A percentile compares a stretch with the other conserved stretches of the same genome.
phyloP scores from a whole-genome alignment of 2,888 invertebrate genomes.

The Acrocera orbiculus region DNA sequence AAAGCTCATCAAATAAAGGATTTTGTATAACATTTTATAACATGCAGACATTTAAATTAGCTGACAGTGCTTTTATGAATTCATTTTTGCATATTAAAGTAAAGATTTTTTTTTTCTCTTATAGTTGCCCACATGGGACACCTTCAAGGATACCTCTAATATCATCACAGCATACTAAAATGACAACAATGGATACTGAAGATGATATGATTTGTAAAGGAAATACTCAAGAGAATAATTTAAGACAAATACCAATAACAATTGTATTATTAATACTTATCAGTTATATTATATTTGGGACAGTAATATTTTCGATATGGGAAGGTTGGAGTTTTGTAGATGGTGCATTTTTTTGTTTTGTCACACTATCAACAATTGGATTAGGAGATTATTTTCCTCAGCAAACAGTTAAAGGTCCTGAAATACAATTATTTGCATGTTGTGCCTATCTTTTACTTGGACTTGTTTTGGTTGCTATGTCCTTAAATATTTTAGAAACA shows the following conservation, averaged over 20 bases:
- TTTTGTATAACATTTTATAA: too few relatives aligned
- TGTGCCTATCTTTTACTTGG: slow-evolving; percentile 65
- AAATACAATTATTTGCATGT: slow-evolving; percentile 56
- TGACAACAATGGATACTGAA: slow-evolving; percentile 9
- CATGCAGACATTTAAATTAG: too few relatives aligned
- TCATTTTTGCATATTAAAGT: too few relatives aligned
- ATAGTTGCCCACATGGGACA: slow-evolving; percentile 43
- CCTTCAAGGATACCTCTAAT: slow-evolving; percentile 61
- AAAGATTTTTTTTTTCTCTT: slow-evolving; percentile 14
- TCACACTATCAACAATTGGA: slow-evolving; percentile 67
- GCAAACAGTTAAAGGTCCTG: slow-evolving; percentile 28
- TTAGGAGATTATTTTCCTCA: slow-evolving; percentile 57
- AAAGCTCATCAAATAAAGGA: too few relatives aligned
- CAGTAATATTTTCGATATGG: slow-evolving; percentile 60
- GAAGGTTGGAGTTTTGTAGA: slow-evolving; percentile 67
- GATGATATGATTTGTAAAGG: slow-evolving; percentile 2
- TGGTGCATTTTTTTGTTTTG: slow-evolving; percentile 70
- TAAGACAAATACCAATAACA: slow-evolving; percentile 43
- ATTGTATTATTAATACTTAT: slow-evolving; percentile 49
- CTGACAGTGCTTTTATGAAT: too few relatives aligned
- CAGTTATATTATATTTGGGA: slow-evolving; percentile 58
- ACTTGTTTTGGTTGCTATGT: slow-evolving; percentile 66
- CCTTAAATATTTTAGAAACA: slow-evolving; percentile 66
- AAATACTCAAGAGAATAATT: too few relatives aligned
- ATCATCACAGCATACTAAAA: too few relatives aligned